Conservation (phyloP, 2,113 vertebrate species). For the Ophthalmolycus amberensis region DNA sequence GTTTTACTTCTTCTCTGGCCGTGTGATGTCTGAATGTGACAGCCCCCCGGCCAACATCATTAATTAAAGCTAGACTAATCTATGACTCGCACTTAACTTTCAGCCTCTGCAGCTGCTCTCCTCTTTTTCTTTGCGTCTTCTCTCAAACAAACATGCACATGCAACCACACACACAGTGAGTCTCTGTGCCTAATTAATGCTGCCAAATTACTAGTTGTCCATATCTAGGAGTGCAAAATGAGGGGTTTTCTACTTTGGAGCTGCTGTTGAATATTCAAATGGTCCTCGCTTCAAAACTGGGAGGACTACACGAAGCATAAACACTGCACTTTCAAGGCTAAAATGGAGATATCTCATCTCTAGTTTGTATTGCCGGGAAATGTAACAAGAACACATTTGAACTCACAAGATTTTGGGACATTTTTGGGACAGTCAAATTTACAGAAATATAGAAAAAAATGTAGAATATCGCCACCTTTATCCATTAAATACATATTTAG, state of each 20-base stretch:
- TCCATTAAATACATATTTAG: neutral
- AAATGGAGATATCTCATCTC: slow-evolving; percentile 3
- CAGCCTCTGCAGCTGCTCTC: slow-evolving; percentile 36
- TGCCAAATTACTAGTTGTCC: slow-evolving; percentile 60
- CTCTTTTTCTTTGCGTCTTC: neutral
- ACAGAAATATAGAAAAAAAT: neutral
- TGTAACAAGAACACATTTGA: neutral
- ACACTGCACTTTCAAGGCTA: slow-evolving; percentile 16
- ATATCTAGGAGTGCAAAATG: slow-evolving; percentile 63
- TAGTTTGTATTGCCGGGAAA: neutral
- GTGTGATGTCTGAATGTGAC: slow-evolving; percentile 25
- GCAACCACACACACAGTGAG: slow-evolving; percentile 4
- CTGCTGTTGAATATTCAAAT: slow-evolving; percentile 58
- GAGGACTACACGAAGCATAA: slow-evolving; percentile 10
- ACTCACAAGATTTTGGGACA: neutral
- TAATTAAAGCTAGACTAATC: slow-evolving; percentile 57
- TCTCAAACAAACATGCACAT: slow-evolving; percentile 5
- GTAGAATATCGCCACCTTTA: neutral
- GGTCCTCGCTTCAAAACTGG: slow-evolving; percentile 19
- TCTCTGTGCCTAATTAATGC: slow-evolving; percentile 59
- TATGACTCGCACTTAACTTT: slow-evolving; percentile 37
- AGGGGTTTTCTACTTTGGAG: slow-evolving; percentile 57
- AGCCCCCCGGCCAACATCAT: slow-evolving; percentile 30
- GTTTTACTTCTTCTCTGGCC: neutral
- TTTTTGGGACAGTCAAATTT: too few relatives aligned